Percentiles rank a stretch among this genome's conserved stretches.
Evolutionary conservation across 2,113 vertebrate genomes (phyloP).

Genomic region (Sylvia atricapilla): DNA sequence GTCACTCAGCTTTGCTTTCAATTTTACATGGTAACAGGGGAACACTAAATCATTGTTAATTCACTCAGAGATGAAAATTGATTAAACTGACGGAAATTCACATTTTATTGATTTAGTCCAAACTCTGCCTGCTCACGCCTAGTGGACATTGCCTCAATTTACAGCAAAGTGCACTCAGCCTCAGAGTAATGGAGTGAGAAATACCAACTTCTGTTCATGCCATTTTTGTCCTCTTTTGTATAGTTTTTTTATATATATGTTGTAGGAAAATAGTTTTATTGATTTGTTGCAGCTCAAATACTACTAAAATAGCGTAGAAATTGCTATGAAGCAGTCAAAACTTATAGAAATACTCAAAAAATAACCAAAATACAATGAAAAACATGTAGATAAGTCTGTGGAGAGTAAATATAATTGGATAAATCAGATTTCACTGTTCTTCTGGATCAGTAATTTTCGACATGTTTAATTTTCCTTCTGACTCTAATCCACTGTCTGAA

Average conservation of each 20-base stretch:
- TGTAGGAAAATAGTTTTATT: neutral
- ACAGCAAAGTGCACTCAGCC: neutral
- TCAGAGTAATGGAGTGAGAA: neutral
- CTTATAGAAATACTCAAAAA: neutral
- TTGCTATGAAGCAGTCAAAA: neutral
- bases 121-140: neutral
- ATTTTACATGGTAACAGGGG: neutral
- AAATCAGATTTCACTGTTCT: neutral
- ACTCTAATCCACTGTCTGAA: neutral
- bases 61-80: slow-evolving; percentile 35
- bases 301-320: neutral
- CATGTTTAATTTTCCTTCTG: neutral
- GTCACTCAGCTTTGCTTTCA: slow-evolving; percentile 13
- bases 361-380: neutral
- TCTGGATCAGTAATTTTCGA: neutral
- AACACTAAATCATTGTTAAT: slow-evolving; percentile 30
- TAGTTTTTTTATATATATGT: neutral
- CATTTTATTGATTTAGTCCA: slow-evolving; percentile 28
- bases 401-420: neutral
- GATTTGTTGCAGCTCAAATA: neutral
- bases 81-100: slow-evolving; percentile 33
- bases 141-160: slow-evolving; percentile 10
- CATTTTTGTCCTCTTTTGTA: neutral
- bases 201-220: neutral
- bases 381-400: neutral